Conservation (phyloP, 2,113 vertebrate genomes). For the Megalops atlanticus region DNA sequence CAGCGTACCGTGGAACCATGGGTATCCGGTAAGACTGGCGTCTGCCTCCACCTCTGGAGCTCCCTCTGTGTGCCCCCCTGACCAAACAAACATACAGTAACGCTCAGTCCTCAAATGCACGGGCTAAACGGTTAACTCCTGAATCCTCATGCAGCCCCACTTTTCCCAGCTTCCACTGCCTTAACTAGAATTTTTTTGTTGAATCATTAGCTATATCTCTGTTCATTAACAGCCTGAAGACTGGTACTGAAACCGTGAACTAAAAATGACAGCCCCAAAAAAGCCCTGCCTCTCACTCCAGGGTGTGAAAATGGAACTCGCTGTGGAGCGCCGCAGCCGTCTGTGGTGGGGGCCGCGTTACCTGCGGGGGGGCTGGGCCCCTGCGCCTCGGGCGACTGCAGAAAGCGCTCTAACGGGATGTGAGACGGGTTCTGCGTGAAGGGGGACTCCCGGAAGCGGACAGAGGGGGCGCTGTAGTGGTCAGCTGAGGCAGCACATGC, state of each 20-base stretch:
- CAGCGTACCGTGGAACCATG: conserved; percentile 96
- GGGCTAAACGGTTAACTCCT: not conserved
- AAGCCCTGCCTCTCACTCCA: too few species aligned
- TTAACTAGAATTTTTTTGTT: too few species aligned
- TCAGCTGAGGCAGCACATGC: conserved; percentile 58
- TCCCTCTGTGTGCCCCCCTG: conserved; percentile 63
- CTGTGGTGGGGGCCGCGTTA: conserved; percentile 44
- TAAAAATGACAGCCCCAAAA: too few species aligned
- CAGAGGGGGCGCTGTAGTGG: conserved; percentile 67
- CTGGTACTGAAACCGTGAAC: too few species aligned
- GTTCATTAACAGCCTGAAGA: too few species aligned
- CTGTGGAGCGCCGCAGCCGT: not conserved
- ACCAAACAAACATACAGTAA: not conserved
- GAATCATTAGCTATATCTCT: too few species aligned
- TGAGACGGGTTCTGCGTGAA: conserved; percentile 81
- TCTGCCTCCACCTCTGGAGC: conserved; percentile 58
- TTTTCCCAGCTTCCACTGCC: too few species aligned
- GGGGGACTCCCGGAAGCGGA: conserved; percentile 75
- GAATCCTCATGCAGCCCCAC: not conserved
- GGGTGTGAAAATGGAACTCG: too few species aligned
- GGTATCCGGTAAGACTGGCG: conserved; percentile 79
- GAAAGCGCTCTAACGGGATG: conserved; percentile 86
- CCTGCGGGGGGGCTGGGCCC: conserved; percentile 66
- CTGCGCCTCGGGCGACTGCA: conserved; percentile 83
- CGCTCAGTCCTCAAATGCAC: not conserved